Conservation (phyloP, 2,113 vertebrate species). For the Leucopsar rothschildi region DNA sequence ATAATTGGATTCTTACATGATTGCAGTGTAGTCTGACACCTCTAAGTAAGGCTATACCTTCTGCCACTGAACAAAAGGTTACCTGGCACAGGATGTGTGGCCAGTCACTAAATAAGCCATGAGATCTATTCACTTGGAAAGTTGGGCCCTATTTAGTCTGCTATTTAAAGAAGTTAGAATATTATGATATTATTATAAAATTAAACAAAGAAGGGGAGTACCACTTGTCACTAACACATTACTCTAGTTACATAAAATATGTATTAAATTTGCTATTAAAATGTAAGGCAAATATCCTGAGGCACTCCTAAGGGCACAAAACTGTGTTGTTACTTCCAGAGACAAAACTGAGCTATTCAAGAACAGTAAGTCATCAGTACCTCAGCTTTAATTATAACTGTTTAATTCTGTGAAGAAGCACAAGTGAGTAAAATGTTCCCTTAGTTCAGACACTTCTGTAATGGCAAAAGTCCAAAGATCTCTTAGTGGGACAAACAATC, state of each 20-base stretch:
- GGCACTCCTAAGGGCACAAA: background rate
- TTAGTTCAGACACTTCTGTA: background rate
- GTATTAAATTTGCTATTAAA: background rate
- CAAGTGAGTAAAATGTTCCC: background rate
- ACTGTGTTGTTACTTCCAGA: background rate
- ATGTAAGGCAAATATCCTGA: background rate
- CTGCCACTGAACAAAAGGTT: background rate
- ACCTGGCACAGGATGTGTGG: background rate
- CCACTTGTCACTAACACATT: background rate
- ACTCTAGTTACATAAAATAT: background rate
- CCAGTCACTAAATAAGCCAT: background rate
- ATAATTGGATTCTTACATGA: background rate
- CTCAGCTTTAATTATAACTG: background rate
- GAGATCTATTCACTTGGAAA: background rate
- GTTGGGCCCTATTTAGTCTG: background rate
- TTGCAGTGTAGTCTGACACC: background rate
- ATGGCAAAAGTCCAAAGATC: background rate
- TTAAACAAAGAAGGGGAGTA: background rate
- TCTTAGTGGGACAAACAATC: background rate
- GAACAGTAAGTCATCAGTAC: background rate
- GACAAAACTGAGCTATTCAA: background rate
- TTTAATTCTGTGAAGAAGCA: background rate
- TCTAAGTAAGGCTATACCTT: background rate
- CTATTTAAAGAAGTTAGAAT: background rate
- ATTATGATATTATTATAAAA: background rate